phyloP scores from a whole-genome alignment of 30 jellyfish, hydroid and myxozoan genomes.

The Morbakka virulenta region DNA sequence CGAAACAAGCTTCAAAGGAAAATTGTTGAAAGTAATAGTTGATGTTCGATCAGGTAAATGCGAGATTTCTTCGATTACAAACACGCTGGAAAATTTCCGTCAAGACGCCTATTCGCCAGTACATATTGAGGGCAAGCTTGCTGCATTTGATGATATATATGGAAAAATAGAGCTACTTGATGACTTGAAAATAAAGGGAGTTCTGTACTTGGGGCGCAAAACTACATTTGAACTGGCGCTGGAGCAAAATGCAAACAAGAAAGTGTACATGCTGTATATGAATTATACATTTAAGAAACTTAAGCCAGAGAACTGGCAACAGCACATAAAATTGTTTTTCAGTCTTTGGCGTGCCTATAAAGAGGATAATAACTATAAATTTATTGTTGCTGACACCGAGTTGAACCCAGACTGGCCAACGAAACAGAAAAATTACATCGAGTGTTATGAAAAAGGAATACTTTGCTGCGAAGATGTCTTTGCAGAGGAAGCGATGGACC shows the following conservation, averaged over 20 bases:
- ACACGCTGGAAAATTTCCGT: neutral
- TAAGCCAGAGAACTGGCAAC: slow-evolving; percentile 13
- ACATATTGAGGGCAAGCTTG: neutral
- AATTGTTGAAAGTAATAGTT: slow-evolving; percentile 9
- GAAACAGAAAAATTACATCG: slow-evolving; percentile 27
- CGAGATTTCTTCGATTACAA: neutral
- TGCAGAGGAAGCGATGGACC: slow-evolving; percentile 44
- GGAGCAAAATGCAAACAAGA: slow-evolving; percentile 14
- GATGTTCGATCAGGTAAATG: slow-evolving; percentile 34
- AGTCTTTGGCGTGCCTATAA: neutral
- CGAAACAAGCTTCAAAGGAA: slow-evolving; percentile 26
- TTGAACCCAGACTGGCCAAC: neutral
- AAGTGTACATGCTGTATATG: slow-evolving; percentile 23
- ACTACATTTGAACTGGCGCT: slow-evolving; percentile 47
- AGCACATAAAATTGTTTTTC: slow-evolving; percentile 34
- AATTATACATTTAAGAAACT: neutral
- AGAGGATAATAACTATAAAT: slow-evolving; percentile 7
- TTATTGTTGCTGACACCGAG: slow-evolving; percentile 40
- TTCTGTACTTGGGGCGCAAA: slow-evolving; percentile 21
- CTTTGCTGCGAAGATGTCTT: slow-evolving; percentile 50
- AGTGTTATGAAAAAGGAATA: slow-evolving; percentile 37
- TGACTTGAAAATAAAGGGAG: slow-evolving; percentile 7
- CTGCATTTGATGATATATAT: neutral
- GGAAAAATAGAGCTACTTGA: slow-evolving; percentile 20
- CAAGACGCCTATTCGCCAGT: slow-evolving; percentile 19